Base-by-base conservation (phyloP, 2,888 invertebrate genomes). In the Sarcophaga variegata region DNA sequence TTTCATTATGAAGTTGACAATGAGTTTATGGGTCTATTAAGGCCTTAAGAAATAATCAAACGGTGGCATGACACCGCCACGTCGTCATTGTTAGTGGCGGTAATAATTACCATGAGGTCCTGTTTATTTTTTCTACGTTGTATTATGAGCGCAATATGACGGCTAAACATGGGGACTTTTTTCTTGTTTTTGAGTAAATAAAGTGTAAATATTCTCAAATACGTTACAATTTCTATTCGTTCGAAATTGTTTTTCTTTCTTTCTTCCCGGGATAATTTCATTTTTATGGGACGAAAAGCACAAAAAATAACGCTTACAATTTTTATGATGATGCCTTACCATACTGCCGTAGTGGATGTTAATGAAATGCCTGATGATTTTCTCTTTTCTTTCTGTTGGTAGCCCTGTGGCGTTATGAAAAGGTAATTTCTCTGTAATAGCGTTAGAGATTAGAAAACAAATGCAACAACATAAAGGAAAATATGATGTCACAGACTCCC, bases 1-100 rank as follows among this genome's bases (percentile, higher is more conserved):
- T 22, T 72, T 70, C 49, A 92, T 92, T 92, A 92, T 90, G 90
- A 91, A 92, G 89, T 91, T 89, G 88, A 90, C 88, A 90, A 90
- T 83, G 81, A 87, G 78, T 87, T 87, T 83, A 54, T 54, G 54
- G 54, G 54, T 54, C 54, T 54, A 54, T 54, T 54, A 54, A 12
- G 54, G 5, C 54, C 17, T 17, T 12, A 54, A 12, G 17, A 17
- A 54, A 54, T 12, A 54, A 54, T 12, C 12, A 54, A 54, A 54
- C 54, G 17, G 1, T 37, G 37, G 2, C 0, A 2, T 2, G 37
- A 37, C 37, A 37, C 0, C 8, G 37, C 37, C 37, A 37, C 37
- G 37, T 37, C 8, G 37, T 17, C 54, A 54, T 54, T 54, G 74
- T 60, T 67, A 60, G 74, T 89, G 90, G 90, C 90, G 90, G 89